Percentiles rank a stretch among this genome's conserved stretches.
Evolutionary conservation across 2,888 invertebrate species (phyloP).

Genomic region (Parnassius smintheus): DNA sequence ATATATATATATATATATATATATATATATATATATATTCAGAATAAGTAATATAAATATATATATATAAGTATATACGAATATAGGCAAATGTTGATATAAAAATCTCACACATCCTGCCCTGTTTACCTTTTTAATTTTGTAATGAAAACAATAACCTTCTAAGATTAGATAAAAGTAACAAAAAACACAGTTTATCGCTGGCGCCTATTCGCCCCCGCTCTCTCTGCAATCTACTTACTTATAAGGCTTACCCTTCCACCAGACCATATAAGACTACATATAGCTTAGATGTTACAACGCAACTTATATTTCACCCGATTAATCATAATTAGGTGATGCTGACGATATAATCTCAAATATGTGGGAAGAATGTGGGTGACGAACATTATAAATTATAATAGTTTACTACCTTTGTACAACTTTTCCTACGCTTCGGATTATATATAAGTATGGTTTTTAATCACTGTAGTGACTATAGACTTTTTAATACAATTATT

Average conservation of each 20-base stretch:
- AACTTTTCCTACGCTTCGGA: conserved; percentile 29
- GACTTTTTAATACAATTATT: neutral
- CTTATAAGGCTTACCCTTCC: conserved; percentile 23
- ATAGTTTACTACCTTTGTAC: conserved; percentile 22
- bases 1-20: too few relatives aligned
- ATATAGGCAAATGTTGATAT: too few relatives aligned
- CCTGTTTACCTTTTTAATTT: neutral
- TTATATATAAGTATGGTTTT: conserved; percentile 36
- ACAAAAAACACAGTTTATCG: conserved; percentile 16
- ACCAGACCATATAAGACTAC: conserved; percentile 16
- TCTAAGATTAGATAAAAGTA: conserved; percentile 7
- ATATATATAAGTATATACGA: too few relatives aligned
- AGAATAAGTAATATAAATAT: too few relatives aligned
- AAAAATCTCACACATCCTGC: too few relatives aligned
- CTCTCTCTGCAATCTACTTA: conserved; percentile 23
- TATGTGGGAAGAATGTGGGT: conserved; percentile 42
- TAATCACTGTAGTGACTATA: conserved; percentile 29
- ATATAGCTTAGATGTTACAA: conserved; percentile 33
- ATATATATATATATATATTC: too few relatives aligned
- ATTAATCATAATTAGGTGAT: conserved; percentile 45
- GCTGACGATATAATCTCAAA: conserved; percentile 37
- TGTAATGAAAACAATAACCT: conserved; percentile 17
- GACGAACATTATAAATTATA: conserved; percentile 27
- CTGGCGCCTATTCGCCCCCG: conserved; percentile 36
- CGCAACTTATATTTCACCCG: conserved; percentile 36